phyloP scores from a whole-genome alignment of 2,113 vertebrate genomes.

The Cygnus atratus region DNA sequence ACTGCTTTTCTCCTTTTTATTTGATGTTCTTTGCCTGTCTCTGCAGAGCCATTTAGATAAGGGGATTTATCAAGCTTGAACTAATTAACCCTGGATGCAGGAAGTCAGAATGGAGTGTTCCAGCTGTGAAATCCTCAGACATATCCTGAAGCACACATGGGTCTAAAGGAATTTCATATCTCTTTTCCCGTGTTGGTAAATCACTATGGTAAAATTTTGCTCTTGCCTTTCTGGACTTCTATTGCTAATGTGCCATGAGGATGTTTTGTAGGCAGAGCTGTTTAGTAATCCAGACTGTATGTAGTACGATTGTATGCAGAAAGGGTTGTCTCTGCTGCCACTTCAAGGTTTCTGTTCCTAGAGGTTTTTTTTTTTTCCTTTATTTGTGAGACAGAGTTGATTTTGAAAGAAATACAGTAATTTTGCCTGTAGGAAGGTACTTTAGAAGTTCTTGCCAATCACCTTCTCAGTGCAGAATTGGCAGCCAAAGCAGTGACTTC shows the following conservation, averaged over 20 bases:
- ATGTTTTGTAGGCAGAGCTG: not conserved
- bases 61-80: conserved; percentile 61
- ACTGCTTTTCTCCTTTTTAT: conserved; percentile 44
- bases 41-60: conserved; percentile 63
- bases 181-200: not conserved
- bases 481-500: conserved; percentile 8
- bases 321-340: not conserved
- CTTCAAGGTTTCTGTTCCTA: not conserved
- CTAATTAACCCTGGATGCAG: conserved; percentile 56
- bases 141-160: not conserved
- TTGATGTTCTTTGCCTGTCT: conserved; percentile 50
- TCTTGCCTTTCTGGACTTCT: not conserved
- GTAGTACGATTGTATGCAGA: no score
- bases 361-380: not conserved
- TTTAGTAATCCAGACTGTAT: not conserved
- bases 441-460: not conserved
- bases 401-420: not conserved
- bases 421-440: not conserved
- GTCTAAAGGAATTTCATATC: conserved; percentile 5
- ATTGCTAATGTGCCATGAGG: fast-evolving
- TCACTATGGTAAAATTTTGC: not conserved
- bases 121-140: conserved; percentile 35
- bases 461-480: not conserved
- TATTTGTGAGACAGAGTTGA: not conserved
- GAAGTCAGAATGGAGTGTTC: conserved; percentile 17